These are phyloP conservation scores for Myotis yumanensis DNA, from an alignment of 2,113 vertebrate species.

Conservation along the genomic window DNA sequence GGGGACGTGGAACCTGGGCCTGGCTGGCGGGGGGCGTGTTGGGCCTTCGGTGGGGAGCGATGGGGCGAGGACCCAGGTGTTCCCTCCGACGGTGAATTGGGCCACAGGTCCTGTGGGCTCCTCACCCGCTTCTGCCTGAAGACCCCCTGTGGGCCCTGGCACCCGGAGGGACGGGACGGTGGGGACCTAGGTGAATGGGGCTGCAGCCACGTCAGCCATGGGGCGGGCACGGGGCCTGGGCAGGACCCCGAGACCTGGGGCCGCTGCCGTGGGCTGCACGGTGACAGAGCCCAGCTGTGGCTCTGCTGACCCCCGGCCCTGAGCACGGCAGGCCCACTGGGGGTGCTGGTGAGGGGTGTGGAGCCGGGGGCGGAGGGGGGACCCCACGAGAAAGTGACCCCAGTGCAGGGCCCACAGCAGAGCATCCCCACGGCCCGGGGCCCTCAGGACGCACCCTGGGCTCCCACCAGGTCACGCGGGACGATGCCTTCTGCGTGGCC, in stretches of 20 bases:
- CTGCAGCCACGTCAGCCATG: fast-evolving
- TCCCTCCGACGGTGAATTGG: fast-evolving
- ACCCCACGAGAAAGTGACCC: fast-evolving
- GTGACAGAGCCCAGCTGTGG: not conserved
- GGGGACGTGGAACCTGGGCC: fast-evolving
- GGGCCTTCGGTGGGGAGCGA: fast-evolving
- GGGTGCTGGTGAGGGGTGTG: fast-evolving
- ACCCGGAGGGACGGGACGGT: not conserved
- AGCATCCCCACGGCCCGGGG: not conserved
- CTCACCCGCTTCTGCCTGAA: not conserved
- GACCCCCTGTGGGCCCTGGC: not conserved
- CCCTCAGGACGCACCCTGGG: not conserved
- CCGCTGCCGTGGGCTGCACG: fast-evolving
- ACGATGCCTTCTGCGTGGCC: fast-evolving
- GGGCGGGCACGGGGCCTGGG: fast-evolving
- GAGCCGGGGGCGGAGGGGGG: fast-evolving
- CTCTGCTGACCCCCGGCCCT: not conserved
- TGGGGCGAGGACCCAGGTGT: fast-evolving
- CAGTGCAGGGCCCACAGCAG: not conserved
- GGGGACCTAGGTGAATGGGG: fast-evolving
- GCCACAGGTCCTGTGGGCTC: not conserved
- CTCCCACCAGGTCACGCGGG: fast-evolving
- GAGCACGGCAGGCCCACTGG: fast-evolving
- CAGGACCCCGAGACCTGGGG: not conserved
- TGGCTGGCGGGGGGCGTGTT: fast-evolving